Percentiles rank a stretch among this genome's conserved stretches.
Evolutionary conservation across 1,140 invertebrate species (phyloP).

Genomic region (Riptortus pedestris): DNA sequence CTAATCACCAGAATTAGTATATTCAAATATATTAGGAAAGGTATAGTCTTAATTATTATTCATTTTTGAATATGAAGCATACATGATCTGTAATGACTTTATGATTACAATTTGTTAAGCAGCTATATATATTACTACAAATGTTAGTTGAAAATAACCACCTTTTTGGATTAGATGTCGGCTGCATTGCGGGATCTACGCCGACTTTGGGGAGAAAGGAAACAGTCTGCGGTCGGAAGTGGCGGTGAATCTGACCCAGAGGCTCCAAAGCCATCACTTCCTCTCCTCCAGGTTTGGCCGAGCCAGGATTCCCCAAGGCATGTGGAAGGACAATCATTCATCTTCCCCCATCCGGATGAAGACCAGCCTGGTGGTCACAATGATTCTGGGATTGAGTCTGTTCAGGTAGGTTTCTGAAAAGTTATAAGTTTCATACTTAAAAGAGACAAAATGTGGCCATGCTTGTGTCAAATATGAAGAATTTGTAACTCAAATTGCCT

Average conservation of each 20-base stretch:
- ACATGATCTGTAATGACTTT: too few relatives aligned
- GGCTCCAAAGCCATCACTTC: constrained; percentile 28
- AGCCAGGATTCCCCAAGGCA: constrained; percentile 55
- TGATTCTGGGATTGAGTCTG: constrained; percentile 58
- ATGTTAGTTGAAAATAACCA: too few relatives aligned
- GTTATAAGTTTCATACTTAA: background rate
- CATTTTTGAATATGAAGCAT: too few relatives aligned
- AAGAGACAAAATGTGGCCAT: too few relatives aligned
- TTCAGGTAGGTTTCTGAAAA: constrained; percentile 41
- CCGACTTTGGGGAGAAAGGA: constrained; percentile 24
- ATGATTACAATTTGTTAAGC: too few relatives aligned
- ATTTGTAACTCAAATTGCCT: too few relatives aligned
- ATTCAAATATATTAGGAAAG: too few relatives aligned
- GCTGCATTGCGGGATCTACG: constrained; percentile 30
- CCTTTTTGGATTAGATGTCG: too few relatives aligned
- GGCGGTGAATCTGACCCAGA: background rate
- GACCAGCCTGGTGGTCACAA: constrained; percentile 38
- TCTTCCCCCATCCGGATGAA: constrained; percentile 48
- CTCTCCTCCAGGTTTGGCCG: constrained; percentile 40
- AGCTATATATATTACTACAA: too few relatives aligned
- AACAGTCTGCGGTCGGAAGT: background rate
- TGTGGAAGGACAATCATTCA: constrained; percentile 54
- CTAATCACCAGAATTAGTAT: too few relatives aligned
- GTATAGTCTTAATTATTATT: too few relatives aligned
- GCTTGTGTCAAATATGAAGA: too few relatives aligned